These are phyloP conservation scores for Patella pellucida DNA, from an alignment of 2,888 invertebrate species.

Conservation along the genomic window DNA sequence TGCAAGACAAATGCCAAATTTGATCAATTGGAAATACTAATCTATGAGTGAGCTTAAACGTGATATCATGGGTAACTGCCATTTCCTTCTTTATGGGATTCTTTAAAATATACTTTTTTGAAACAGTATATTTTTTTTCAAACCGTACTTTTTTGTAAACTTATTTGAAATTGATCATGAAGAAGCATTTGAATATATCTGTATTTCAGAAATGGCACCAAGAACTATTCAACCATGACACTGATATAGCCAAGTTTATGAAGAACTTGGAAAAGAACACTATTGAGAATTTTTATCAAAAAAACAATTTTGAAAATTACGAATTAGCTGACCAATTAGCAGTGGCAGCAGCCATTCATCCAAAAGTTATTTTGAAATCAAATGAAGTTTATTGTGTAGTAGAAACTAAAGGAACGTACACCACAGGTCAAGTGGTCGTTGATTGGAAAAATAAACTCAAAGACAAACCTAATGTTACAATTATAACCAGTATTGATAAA, in stretches of 20 bases:
- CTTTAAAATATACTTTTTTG: no score
- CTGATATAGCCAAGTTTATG: conserved; percentile 22
- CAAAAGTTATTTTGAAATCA: neutral
- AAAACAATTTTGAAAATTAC: neutral
- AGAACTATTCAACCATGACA: conserved; percentile 22
- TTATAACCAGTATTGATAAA: conserved; percentile 15
- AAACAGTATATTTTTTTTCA: no score
- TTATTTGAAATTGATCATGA: no score
- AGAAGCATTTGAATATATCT: neutral
- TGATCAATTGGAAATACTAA: no score
- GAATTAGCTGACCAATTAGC: conserved; percentile 17
- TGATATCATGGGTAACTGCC: no score
- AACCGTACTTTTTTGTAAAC: no score
- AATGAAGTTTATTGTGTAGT: conserved; percentile 30
- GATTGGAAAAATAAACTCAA: conserved; percentile 31
- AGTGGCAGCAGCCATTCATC: conserved; percentile 15
- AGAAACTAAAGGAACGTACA: conserved; percentile 32
- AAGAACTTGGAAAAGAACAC: conserved; percentile 27
- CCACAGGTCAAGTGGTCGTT: conserved; percentile 39
- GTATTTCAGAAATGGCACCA: conserved; percentile 38
- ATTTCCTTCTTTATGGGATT: no score
- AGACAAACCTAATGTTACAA: conserved; percentile 32
- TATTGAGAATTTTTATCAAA: conserved; percentile 25
- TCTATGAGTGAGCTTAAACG: no score
- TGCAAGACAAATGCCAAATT: no score